Evolutionary conservation across 2,888 invertebrate genomes (phyloP), one percentile per base, ranked within the genome.

Genomic region (Acanthosepion esculentum): DNA sequence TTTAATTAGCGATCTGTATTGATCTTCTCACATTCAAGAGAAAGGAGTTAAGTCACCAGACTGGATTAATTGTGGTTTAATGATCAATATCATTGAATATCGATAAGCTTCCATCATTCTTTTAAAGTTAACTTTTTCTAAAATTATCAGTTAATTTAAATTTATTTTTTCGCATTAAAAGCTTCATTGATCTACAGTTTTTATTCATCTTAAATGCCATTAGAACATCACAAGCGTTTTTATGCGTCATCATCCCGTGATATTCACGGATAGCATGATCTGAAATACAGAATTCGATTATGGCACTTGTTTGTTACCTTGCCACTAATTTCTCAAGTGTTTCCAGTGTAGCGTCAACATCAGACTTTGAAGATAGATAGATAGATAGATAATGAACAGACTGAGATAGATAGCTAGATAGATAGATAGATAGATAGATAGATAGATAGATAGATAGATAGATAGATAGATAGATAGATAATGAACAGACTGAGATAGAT

Each of bases 61-160:
- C n/a, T n/a, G 33, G 78, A 12, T 78, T 78, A 78, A 78, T 78
- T 78, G n/a, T 78, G n/a, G n/a, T 78, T 59, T 78, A 18, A 78
- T 33, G 78, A 78, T 78, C 78, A 33, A 78, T 78, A 78, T 78
- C 78, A 78, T 78, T 78, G 78, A 78, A 78, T 78, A 78, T 78
- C 78, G 78, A 78, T 78, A 78, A 78, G 78, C 78, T 78, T 78
- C 78, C n/a, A 78, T 78, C n/a, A 33, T 78, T 78, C 78, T 78
- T 78, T 78, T 12, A 78, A 78, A 33, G n/a, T 78, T 33, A 78
- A 78, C 33, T 78, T 78, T 78, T 78, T 78, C n/a, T 78, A 33
- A 78, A 33, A 78, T 78, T 33, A 78, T 78, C 78, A 15, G 4
- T 33, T 78, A 78, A 78, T 78, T n/a, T 78, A 15, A 78, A 78